phyloP scores from a whole-genome alignment of 2,113 vertebrate species.

The Numenius arquata region DNA sequence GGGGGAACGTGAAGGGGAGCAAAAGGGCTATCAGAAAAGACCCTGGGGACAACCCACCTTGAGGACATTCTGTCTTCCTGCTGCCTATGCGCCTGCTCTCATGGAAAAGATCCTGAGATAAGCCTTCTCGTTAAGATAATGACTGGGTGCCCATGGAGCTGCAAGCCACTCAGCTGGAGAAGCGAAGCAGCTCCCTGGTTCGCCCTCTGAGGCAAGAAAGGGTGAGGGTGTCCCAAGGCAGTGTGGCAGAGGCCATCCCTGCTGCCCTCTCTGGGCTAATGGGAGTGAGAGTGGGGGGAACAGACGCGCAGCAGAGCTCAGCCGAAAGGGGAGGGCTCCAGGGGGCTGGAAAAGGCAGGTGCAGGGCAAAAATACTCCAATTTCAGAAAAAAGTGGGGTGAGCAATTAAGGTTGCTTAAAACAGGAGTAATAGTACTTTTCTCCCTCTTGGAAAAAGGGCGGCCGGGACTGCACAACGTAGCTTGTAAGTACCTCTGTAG shows the following conservation, averaged over 20 bases:
- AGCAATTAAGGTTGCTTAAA: neutral
- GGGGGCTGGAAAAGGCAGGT: neutral
- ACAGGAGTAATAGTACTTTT: neutral
- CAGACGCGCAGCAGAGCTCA: neutral
- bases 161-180: neutral
- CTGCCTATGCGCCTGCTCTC: neutral
- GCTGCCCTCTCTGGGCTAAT: neutral
- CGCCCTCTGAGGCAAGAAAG: neutral
- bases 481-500: neutral
- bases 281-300: neutral
- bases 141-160: neutral
- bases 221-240: neutral
- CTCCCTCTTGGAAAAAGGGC: neutral
- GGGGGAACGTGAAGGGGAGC: neutral
- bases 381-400: neutral
- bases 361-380: neutral
- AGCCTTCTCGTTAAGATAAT: neutral
- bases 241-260: neutral
- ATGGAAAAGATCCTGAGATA: constrained; percentile 14
- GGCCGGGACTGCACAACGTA: neutral
- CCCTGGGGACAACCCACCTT: neutral
- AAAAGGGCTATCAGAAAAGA: neutral
- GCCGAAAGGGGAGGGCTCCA: neutral
- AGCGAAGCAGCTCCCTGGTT: neutral
- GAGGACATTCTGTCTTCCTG: neutral